Evolutionary conservation across 2,888 invertebrate genomes (phyloP), one percentile per base, ranked within the genome.

Genomic region (Nomada goodeniana): DNA sequence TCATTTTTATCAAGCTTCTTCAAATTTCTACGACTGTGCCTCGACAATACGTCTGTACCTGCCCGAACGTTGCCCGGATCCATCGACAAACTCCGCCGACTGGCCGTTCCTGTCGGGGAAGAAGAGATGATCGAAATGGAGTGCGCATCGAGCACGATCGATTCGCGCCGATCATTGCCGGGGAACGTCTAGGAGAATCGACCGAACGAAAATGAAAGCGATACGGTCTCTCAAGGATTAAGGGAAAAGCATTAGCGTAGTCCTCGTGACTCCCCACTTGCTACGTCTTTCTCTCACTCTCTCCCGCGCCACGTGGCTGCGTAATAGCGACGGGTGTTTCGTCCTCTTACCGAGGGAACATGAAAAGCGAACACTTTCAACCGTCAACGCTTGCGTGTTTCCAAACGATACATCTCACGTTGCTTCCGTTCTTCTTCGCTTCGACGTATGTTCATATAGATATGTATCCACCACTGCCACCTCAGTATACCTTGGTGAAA

Each of bases 371-470:
- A 69, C 60, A 67, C 73, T 52, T 64, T 52, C 47, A 55, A 42
- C n/a, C 13, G 10, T 20, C 9, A 47, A 20, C 63, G 29, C 29
- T 7, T 29, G 29, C 29, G 7, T 29, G 29, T 29, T 29, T 29
- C 29, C 29, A 29, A 7, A 29, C 29, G 29, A 29, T 29, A 29
- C 29, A 29, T 20, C n/a, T 26, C 26, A 1, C 13, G 63, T 57
- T 60, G 44, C 36, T 52, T 23, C 20, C 52, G 61, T 23, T 59
- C 44, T 63, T 50, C 67, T 63, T 44, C 26, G 61, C 55, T 55
- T 77, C 63, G 42, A 36, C 70, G 77, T 76, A 61, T 70, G 77
- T 74, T 57, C 77, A 81, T 63, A 78, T 61, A 23, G 0, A 23
- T 23, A 36, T 18, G 13, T 69, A 71, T 50, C 70, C 44, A 47